phyloP scores from a whole-genome alignment of 2,113 vertebrate species.

The Leptobrachium leishanense region DNA sequence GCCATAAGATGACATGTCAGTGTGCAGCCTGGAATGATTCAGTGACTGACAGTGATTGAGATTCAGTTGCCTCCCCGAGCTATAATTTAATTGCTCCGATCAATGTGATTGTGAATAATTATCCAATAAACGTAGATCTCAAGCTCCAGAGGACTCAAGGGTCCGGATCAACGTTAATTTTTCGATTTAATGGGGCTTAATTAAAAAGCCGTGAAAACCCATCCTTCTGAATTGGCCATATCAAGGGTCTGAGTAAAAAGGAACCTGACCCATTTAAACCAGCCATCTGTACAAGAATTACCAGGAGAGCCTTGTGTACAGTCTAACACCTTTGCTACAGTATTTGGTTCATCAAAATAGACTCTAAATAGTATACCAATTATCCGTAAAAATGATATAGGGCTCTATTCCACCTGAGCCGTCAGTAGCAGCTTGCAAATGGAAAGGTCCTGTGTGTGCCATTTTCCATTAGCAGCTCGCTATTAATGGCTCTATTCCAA shows the following conservation, averaged over 20 bases:
- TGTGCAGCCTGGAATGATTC: neutral
- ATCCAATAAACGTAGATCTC: constrained; percentile 20
- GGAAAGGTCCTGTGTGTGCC: too few relatives aligned
- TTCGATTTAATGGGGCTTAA: constrained; percentile 6
- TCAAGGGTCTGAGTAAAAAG: neutral
- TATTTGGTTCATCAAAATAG: too few relatives aligned
- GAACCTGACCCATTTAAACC: neutral
- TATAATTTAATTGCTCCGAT: neutral
- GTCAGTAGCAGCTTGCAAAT: too few relatives aligned
- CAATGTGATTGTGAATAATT: neutral
- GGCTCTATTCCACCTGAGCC: too few relatives aligned
- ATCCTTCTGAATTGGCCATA: neutral
- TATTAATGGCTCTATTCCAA: too few relatives aligned
- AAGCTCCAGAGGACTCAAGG: neutral
- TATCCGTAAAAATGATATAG: too few relatives aligned
- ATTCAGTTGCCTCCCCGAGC: neutral
- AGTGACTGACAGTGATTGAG: neutral
- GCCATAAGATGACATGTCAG: too few relatives aligned
- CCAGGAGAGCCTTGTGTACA: neutral
- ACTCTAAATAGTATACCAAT: too few relatives aligned
- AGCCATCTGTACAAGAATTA: neutral
- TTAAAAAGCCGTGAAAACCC: neutral
- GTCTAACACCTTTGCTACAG: too few relatives aligned
- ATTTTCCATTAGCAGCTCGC: too few relatives aligned
- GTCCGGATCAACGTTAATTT: constrained; percentile 1